Evolutionary conservation across 92 coral and sea anemone genomes (phyloP).

Genomic region (Palythoa heliodiscus): DNA sequence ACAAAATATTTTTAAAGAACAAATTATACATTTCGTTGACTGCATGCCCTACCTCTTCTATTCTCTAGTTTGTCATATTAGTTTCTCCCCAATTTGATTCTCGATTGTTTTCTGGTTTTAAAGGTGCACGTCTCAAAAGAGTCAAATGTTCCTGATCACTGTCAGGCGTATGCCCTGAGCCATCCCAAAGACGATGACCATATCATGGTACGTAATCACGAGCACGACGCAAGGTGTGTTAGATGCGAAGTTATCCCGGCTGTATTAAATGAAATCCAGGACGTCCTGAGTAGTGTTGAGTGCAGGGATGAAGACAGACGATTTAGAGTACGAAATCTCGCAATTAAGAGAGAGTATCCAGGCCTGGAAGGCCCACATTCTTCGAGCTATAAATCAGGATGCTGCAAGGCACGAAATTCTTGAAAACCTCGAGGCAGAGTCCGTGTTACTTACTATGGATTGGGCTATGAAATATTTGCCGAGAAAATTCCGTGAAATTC

Average conservation of each 20-base stretch:
- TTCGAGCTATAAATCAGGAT: conserved; percentile 70
- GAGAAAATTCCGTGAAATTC: conserved; percentile 54
- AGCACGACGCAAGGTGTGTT: conserved; percentile 60
- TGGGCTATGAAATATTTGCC: conserved; percentile 66
- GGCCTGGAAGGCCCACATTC: conserved; percentile 73
- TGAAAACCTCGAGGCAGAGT: conserved; percentile 33
- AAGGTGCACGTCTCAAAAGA: conserved; percentile 69
- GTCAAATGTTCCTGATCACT: conserved; percentile 70
- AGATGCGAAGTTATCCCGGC: conserved; percentile 57
- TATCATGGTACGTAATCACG: conserved; percentile 53
- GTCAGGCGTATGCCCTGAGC: conserved; percentile 68
- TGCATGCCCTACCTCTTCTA: conserved; percentile 29
- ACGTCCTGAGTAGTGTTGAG: conserved; percentile 48
- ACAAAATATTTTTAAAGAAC: conserved; percentile 16
- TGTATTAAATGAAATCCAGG: conserved; percentile 56
- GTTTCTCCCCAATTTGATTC: conserved; percentile 26
- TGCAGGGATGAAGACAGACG: conserved; percentile 59
- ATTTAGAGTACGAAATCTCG: conserved; percentile 48
- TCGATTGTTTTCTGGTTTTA: conserved; percentile 23
- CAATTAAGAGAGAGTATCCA: conserved; percentile 48
- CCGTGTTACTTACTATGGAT: conserved; percentile 45
- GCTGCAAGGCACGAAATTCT: conserved; percentile 48
- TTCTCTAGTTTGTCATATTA: conserved; percentile 17
- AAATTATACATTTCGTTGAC: conserved; percentile 5
- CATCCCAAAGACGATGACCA: conserved; percentile 48